Evolutionary conservation across 2,113 vertebrate species (phyloP).

Genomic region (Oncorhynchus clarkii): DNA sequence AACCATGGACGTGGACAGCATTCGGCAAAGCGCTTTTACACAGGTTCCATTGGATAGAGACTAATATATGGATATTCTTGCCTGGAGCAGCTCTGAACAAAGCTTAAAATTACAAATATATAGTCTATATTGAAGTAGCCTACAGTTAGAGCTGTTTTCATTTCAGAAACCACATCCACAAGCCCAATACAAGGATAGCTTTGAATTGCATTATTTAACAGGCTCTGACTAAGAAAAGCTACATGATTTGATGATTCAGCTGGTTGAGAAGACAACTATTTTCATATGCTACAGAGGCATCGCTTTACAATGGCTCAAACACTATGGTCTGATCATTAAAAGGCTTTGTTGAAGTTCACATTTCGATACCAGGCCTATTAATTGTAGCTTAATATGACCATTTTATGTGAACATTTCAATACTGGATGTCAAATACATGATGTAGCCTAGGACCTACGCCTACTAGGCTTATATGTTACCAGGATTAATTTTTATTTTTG

Average conservation of each 20-base stretch:
- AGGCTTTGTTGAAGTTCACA: too few relatives aligned
- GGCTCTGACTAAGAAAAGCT: background rate
- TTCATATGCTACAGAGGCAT: background rate
- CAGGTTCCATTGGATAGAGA: background rate
- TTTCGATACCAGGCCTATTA: too few relatives aligned
- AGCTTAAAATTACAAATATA: background rate
- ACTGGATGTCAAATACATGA: too few relatives aligned
- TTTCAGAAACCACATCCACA: background rate
- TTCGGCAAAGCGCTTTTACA: background rate
- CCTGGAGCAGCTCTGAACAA: background rate
- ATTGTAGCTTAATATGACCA: too few relatives aligned
- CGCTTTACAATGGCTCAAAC: background rate
- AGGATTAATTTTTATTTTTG: background rate
- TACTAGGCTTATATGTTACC: too few relatives aligned
- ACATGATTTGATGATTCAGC: background rate
- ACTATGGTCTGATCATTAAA: too few relatives aligned
- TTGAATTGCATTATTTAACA: background rate
- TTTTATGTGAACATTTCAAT: too few relatives aligned
- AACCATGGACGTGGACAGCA: slow-evolving; percentile 82
- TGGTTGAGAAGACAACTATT: background rate
- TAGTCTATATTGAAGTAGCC: background rate
- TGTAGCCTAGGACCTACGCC: too few relatives aligned
- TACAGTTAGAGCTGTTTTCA: background rate
- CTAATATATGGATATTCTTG: background rate
- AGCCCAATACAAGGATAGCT: too few relatives aligned